Base-by-base conservation (phyloP, 2,113 vertebrate species). In the Rhabdornis inornatus region DNA sequence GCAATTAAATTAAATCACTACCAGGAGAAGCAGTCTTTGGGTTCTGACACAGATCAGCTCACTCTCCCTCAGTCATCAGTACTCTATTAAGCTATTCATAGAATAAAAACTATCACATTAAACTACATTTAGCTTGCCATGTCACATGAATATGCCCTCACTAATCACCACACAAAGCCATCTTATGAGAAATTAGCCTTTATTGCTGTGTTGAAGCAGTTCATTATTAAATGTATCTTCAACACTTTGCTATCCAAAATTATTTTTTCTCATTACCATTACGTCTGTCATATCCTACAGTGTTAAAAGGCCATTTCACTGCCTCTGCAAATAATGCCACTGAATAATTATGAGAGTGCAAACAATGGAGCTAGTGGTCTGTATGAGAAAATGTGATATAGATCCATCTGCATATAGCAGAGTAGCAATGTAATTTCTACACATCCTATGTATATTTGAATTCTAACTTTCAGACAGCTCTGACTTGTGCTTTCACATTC, bases 91-190 rank as follows among this genome's bases (percentile, higher is more conserved):
- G 79, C 79, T 93, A 86, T 56, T 91, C 82, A 90, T 21, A 83
- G 68, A 89, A 94, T 88, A 93, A 87, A 95, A 95, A 86, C 82
- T 90, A 90, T 47, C 88, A 92, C 79, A 95, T 93, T 94, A 95
- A 94, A 91, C 83, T 74, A 93, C 4, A 0, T 89, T 94, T 86
- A 88, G 87, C 76, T 92, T 88, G 52, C 85, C 2, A 0, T 83
- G 71, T 77, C 94, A 93, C 83, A 83, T 63, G 90, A 95, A 91
- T 56, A 90, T 68, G 71, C 60, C 89, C 52, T 44, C 19, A 8
- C 82, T 94, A 90, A 97, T 92, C 88, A 89, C 56, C 52, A 68
- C 79, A 70, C 39, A 70, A 91, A 90, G 85, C 40, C 79, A 90
- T 77, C 79, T 40, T 81, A 59, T 25, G 39, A 94, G 35, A 66